Percentiles rank a stretch among this genome's conserved stretches.
These are phyloP conservation scores for Drosophila pandora DNA, from an alignment of 1,140 invertebrate species.

Conservation along the genomic window DNA sequence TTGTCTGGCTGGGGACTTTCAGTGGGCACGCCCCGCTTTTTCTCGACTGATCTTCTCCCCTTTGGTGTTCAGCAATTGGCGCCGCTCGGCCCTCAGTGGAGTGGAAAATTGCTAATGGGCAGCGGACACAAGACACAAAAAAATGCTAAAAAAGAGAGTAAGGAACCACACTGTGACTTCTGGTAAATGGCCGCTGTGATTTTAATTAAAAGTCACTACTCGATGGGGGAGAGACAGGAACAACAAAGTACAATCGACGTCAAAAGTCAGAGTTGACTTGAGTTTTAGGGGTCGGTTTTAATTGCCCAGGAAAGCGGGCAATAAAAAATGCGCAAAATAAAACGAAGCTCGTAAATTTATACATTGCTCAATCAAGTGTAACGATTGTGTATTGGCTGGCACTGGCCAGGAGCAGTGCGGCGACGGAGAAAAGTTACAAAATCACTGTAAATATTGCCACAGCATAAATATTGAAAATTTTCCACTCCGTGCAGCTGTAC, in stretches of 20 bases:
- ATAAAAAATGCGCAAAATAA: slow-evolving; percentile 19
- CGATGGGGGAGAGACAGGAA: slow-evolving; percentile 10
- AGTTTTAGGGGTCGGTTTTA: slow-evolving; percentile 68
- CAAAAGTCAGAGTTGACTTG: slow-evolving; percentile 77
- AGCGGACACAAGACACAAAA: slow-evolving; percentile 16
- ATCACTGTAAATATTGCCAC: slow-evolving; percentile 64
- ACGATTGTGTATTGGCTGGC: slow-evolving; percentile 44
- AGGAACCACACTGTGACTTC: slow-evolving; percentile 47
- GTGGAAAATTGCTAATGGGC: slow-evolving; percentile 78
- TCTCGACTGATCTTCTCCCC: slow-evolving; percentile 35
- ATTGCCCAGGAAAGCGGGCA: slow-evolving; percentile 51
- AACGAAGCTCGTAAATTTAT: slow-evolving; percentile 57
- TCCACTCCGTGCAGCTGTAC: neutral
- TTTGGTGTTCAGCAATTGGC: slow-evolving; percentile 44
- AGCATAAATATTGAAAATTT: slow-evolving; percentile 69
- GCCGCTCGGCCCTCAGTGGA: slow-evolving; percentile 53
- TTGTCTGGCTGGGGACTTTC: slow-evolving; percentile 29
- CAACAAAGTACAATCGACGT: slow-evolving; percentile 43
- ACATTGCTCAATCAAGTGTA: slow-evolving; percentile 74
- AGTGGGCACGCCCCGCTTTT: slow-evolving; percentile 50
- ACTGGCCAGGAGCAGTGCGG: neutral
- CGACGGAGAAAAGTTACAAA: slow-evolving; percentile 31
- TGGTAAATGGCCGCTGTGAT: slow-evolving; percentile 72
- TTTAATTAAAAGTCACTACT: slow-evolving; percentile 71
- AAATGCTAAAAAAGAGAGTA: slow-evolving; percentile 20